Percentiles rank a stretch among this genome's conserved stretches.
These are phyloP conservation scores for Labeo catla DNA, from an alignment of 2,113 vertebrate genomes.

Conservation along the genomic window DNA sequence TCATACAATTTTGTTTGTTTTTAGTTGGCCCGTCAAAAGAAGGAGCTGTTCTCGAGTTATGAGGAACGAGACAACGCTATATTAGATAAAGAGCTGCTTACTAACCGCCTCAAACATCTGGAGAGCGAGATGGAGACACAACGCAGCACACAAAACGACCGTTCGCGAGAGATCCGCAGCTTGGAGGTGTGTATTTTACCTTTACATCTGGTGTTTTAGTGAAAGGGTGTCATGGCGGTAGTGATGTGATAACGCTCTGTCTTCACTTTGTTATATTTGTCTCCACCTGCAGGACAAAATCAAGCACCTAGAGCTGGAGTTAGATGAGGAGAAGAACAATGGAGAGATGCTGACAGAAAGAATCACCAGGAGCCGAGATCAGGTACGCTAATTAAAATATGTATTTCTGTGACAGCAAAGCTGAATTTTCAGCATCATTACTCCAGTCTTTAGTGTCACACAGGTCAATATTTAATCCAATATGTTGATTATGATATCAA, in stretches of 20 bases:
- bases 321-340: constrained; percentile 88
- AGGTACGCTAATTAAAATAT: constrained; percentile 59
- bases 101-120: constrained; percentile 84
- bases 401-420: too few relatives aligned
- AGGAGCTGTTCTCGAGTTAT: constrained; percentile 79
- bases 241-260: neutral
- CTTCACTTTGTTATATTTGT: neutral
- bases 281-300: constrained; percentile 80
- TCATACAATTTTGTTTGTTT: neutral
- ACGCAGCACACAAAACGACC: constrained; percentile 82
- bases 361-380: constrained; percentile 85
- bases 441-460: too few relatives aligned
- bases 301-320: constrained; percentile 84
- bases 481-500: too few relatives aligned
- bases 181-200: constrained; percentile 79
- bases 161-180: constrained; percentile 80
- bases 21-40: constrained; percentile 83
- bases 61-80: constrained; percentile 82
- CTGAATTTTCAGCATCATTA: neutral
- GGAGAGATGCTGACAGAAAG: constrained; percentile 89
- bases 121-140: constrained; percentile 84
- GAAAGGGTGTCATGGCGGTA: neutral
- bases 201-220: neutral
- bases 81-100: constrained; percentile 88
- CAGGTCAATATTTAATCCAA: neutral